phyloP scores from a whole-genome alignment of 2,113 vertebrate species.

The Calyptommatus sinebrachiatus region DNA sequence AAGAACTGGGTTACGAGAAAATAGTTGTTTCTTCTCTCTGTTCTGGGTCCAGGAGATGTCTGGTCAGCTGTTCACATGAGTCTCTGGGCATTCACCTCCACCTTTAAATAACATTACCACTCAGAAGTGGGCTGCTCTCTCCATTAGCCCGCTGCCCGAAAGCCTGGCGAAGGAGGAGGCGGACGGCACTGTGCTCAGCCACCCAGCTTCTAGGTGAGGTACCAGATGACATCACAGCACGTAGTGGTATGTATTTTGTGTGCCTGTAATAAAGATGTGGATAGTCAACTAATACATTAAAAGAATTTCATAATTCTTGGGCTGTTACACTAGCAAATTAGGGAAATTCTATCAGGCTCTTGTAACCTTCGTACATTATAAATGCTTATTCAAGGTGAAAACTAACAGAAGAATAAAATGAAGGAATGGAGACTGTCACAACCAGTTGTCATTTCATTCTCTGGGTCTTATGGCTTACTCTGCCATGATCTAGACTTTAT shows the following conservation, averaged over 20 bases:
- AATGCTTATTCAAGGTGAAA: background rate
- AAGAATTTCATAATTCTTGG: background rate
- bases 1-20: background rate
- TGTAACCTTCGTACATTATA: background rate
- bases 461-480: too few species aligned
- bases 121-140: slow-evolving; percentile 86
- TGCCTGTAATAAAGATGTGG: slow-evolving; percentile 62
- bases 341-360: background rate
- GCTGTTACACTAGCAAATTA: background rate
- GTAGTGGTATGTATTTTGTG: slow-evolving; percentile 71
- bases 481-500: too few species aligned
- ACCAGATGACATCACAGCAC: slow-evolving; percentile 50
- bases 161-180: slow-evolving; percentile 77
- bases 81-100: background rate
- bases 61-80: background rate
- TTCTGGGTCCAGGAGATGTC: background rate
- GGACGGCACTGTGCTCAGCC: slow-evolving; percentile 63
- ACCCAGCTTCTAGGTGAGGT: slow-evolving; percentile 54
- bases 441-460: too few species aligned
- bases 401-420: background rate
- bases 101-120: slow-evolving; percentile 76
- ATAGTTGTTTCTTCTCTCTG: background rate
- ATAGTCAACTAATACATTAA: background rate
- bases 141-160: slow-evolving; percentile 71
- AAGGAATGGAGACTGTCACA: too few species aligned